A percentile compares a stretch with the other conserved stretches of the same genome.
Evolutionary conservation across 1,140 invertebrate species (phyloP).

Genomic region (Drosophila pectinifera): DNA sequence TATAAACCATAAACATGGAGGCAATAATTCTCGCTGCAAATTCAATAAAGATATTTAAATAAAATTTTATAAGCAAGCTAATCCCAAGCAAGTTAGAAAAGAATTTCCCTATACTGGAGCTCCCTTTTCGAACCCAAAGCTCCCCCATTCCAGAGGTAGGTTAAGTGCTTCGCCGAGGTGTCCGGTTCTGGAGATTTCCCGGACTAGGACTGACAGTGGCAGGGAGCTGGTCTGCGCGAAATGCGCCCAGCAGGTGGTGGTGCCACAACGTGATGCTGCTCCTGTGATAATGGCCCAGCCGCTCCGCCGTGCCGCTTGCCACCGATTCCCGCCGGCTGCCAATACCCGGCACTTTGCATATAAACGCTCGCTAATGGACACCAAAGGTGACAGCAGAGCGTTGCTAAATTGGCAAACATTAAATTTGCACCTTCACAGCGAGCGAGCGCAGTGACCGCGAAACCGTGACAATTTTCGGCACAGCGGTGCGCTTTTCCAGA

Average conservation of each 20-base stretch:
- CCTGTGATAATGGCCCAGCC: conserved; percentile 75
- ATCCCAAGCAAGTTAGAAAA: not conserved
- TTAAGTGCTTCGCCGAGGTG: conserved; percentile 37
- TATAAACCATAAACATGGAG: no score
- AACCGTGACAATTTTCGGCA: conserved; percentile 82
- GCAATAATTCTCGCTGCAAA: no score
- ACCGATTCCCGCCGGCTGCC: conserved; percentile 46
- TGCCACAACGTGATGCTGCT: conserved; percentile 76
- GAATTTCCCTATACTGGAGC: not conserved
- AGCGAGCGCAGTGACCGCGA: conserved; percentile 33
- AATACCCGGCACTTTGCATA: conserved; percentile 78
- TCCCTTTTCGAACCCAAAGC: not conserved
- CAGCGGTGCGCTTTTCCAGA: conserved; percentile 81
- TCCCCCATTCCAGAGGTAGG: conserved; percentile 8
- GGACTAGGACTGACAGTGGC: conserved; percentile 35
- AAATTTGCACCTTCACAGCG: conserved; percentile 81
- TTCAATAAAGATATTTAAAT: not conserved
- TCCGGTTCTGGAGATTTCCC: conserved; percentile 64
- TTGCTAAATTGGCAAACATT: conserved; percentile 83
- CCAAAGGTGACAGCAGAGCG: conserved; percentile 79
- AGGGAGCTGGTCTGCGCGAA: conserved; percentile 29
- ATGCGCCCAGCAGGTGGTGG: conserved; percentile 75
- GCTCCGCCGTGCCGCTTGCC: not conserved
- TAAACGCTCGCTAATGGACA: conserved; percentile 83
- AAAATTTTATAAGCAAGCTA: no score